These are phyloP conservation scores for Gortyna flavago DNA, from an alignment of 2,888 invertebrate genomes.

Conservation along the genomic window DNA sequence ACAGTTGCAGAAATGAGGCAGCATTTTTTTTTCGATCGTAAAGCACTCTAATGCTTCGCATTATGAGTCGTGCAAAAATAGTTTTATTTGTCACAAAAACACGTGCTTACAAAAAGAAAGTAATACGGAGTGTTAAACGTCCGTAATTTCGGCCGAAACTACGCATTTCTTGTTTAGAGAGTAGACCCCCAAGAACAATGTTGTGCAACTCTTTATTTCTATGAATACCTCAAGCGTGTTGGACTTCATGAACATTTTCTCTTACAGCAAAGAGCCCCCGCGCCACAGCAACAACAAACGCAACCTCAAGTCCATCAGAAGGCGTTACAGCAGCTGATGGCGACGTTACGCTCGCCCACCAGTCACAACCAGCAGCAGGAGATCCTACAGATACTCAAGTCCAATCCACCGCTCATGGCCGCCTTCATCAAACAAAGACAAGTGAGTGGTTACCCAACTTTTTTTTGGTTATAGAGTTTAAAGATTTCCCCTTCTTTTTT, in stretches of 20 bases:
- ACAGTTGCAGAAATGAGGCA: no score
- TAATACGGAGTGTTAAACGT: background rate
- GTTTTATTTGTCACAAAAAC: no score
- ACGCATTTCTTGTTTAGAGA: background rate
- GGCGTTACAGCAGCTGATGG: conserved; percentile 96
- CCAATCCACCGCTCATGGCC: conserved; percentile 98
- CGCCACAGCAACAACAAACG: conserved; percentile 84
- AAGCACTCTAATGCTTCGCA: no score
- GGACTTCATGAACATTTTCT: background rate
- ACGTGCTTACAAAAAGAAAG: no score
- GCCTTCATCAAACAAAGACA: conserved; percentile 97
- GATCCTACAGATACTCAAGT: conserved; percentile 96
- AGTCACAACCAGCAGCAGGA: conserved; percentile 97
- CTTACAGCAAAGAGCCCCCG: conserved; percentile 76
- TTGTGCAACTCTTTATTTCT: background rate
- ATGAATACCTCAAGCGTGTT: background rate
- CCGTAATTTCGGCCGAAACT: background rate
- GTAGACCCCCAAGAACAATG: background rate
- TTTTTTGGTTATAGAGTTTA: background rate
- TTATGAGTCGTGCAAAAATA: no score
- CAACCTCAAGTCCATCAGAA: conserved; percentile 88
- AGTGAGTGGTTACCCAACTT: conserved; percentile 73
- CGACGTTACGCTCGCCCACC: conserved; percentile 96
- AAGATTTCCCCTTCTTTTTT: background rate
- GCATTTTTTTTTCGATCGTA: no score